phyloP scores from a whole-genome alignment of 1,140 invertebrate species.

The Musca domestica region DNA sequence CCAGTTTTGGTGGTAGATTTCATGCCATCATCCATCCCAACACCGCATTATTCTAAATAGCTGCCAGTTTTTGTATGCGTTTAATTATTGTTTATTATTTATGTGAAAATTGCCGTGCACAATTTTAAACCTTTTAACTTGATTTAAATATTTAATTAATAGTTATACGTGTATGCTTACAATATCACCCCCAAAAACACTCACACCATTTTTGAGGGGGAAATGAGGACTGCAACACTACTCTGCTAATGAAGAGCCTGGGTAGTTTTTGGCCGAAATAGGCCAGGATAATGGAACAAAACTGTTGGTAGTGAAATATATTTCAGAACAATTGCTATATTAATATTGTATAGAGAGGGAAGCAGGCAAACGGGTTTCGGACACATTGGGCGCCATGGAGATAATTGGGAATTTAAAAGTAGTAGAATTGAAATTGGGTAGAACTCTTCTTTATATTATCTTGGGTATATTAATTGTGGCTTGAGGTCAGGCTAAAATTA shows the following conservation, averaged over 20 bases:
- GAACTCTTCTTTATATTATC: too few species aligned
- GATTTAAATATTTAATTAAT: slow-evolving; percentile 15
- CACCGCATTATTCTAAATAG: not conserved
- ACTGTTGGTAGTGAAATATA: too few species aligned
- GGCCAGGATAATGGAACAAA: not conserved
- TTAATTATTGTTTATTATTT: slow-evolving; percentile 15
- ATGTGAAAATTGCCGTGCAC: not conserved
- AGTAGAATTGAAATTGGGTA: too few species aligned
- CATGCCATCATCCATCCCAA: not conserved
- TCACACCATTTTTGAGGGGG: too few species aligned
- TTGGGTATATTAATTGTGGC: too few species aligned
- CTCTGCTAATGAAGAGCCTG: not conserved
- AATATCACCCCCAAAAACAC: not conserved
- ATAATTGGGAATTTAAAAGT: too few species aligned
- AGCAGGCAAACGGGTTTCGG: too few species aligned
- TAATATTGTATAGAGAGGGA: too few species aligned
- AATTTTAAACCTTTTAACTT: slow-evolving; percentile 16
- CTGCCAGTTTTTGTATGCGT: not conserved
- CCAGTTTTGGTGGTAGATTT: not conserved
- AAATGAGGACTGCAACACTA: too few species aligned
- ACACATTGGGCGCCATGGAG: too few species aligned
- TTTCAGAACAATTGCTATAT: too few species aligned
- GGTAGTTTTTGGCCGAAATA: not conserved
- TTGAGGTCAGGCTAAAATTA: too few species aligned
- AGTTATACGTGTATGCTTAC: not conserved